phyloP scores from a whole-genome alignment of 2,113 vertebrate genomes.

The Carassius carassius region DNA sequence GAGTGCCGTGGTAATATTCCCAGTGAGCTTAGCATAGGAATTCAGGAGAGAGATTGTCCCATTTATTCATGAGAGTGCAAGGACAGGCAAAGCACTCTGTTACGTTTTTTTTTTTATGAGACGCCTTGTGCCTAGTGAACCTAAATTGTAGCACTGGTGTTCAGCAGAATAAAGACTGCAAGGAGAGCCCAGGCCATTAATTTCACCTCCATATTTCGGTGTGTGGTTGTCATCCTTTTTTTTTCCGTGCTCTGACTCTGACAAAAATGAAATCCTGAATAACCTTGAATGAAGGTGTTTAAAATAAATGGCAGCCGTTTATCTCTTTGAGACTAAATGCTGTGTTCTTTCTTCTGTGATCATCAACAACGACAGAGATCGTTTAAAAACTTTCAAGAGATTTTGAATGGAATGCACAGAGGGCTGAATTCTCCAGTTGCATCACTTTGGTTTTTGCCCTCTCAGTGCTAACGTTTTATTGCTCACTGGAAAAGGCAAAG shows the following conservation, averaged over 20 bases:
- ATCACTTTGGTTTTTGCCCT: not conserved
- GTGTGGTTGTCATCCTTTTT: slow-evolving; percentile 15
- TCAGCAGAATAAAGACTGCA: slow-evolving; percentile 34
- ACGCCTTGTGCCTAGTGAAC: slow-evolving; percentile 16
- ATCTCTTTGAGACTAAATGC: slow-evolving; percentile 1
- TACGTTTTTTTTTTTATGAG: slow-evolving; percentile 61
- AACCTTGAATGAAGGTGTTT: not conserved
- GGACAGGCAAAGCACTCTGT: slow-evolving; percentile 30
- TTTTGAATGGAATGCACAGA: not conserved
- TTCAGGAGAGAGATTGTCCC: slow-evolving; percentile 40
- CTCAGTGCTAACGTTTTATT: not conserved
- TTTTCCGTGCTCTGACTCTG: not conserved
- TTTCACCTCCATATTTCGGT: not conserved
- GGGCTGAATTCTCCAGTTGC: not conserved
- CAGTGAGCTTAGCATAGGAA: slow-evolving; percentile 45
- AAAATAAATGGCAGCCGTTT: slow-evolving; percentile 23
- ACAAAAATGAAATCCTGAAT: not conserved
- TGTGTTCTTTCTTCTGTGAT: not conserved
- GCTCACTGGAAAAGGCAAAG: not conserved
- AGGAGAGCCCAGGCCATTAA: slow-evolving; percentile 29
- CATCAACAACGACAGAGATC: not conserved
- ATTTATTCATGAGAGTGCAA: slow-evolving; percentile 55
- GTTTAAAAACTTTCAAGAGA: not conserved
- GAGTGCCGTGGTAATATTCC: slow-evolving; percentile 49
- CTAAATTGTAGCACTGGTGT: slow-evolving; percentile 37